A percentile compares a stretch with the other conserved stretches of the same genome.
These are phyloP conservation scores for Caenorhabditis macrosperma DNA, from an alignment of 2,888 invertebrate species.

Conservation along the genomic window DNA sequence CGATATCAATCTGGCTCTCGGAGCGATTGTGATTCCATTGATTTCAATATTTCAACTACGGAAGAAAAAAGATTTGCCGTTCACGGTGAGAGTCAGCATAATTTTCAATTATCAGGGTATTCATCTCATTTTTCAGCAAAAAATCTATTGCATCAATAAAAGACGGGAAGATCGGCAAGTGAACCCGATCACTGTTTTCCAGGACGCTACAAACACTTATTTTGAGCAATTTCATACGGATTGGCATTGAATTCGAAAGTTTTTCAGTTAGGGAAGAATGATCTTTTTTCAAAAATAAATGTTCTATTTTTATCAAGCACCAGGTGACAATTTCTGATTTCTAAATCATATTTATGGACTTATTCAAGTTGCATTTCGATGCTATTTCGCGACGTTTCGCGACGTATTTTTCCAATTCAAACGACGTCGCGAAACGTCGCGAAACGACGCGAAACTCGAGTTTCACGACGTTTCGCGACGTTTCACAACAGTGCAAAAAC, in stretches of 20 bases:
- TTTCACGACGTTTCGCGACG: no score
- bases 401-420: no score
- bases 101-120: no score
- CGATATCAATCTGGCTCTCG: conserved; percentile 37
- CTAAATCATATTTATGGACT: no score
- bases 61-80: conserved; percentile 28
- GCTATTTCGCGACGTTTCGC: no score
- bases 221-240: conserved; percentile 41
- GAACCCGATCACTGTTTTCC: conserved; percentile 38
- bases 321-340: conserved; percentile 1
- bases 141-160: conserved; percentile 26
- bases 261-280: neutral
- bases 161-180: conserved; percentile 27
- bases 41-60: conserved; percentile 23
- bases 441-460: no score
- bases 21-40: conserved; percentile 23
- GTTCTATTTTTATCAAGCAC: neutral
- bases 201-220: conserved; percentile 39
- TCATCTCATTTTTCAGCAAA: conserved; percentile 16
- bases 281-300: conserved; percentile 2
- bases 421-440: no score
- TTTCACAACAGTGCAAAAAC: no score
- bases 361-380: no score
- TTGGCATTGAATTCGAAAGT: conserved; percentile 19
- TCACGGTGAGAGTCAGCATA: conserved; percentile 14